Conservation (phyloP, 1,140 invertebrate species). For the Drosophila gunungcola region DNA sequence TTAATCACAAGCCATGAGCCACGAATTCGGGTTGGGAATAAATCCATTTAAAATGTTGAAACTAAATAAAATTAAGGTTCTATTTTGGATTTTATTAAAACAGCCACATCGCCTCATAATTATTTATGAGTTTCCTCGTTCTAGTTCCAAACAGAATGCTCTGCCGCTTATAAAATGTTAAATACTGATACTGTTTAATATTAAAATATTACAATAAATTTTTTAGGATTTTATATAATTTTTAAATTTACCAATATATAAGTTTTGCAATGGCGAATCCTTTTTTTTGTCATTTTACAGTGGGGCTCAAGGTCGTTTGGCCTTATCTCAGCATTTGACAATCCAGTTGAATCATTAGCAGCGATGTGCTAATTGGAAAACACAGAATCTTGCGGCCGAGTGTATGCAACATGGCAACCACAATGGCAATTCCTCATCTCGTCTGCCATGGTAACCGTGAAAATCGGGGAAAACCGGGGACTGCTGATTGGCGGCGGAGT, state of each 20-base stretch:
- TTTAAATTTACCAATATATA: too few relatives aligned
- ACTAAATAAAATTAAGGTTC: not conserved
- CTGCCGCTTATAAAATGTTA: too few relatives aligned
- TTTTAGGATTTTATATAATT: too few relatives aligned
- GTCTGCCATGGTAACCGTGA: slow-evolving; percentile 40
- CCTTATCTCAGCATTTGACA: slow-evolving; percentile 18
- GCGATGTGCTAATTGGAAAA: slow-evolving; percentile 36
- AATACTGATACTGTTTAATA: too few relatives aligned
- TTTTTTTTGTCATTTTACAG: too few relatives aligned
- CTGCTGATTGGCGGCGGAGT: slow-evolving; percentile 33
- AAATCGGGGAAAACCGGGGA: slow-evolving; percentile 36
- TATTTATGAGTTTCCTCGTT: too few relatives aligned
- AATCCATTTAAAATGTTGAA: not conserved
- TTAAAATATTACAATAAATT: too few relatives aligned
- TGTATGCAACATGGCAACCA: slow-evolving; percentile 21
- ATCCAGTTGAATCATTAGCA: slow-evolving; percentile 15
- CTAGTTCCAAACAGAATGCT: too few relatives aligned
- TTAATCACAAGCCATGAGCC: slow-evolving; percentile 24
- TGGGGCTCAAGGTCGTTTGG: not conserved
- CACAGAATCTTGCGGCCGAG: slow-evolving; percentile 6
- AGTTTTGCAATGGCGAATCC: too few relatives aligned
- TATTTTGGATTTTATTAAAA: not conserved
- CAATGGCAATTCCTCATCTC: slow-evolving; percentile 22
- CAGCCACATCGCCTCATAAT: too few relatives aligned
- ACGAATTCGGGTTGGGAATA: not conserved